Evolutionary conservation across 2,888 invertebrate species (phyloP).

Genomic region (Ptilodon capucinus): DNA sequence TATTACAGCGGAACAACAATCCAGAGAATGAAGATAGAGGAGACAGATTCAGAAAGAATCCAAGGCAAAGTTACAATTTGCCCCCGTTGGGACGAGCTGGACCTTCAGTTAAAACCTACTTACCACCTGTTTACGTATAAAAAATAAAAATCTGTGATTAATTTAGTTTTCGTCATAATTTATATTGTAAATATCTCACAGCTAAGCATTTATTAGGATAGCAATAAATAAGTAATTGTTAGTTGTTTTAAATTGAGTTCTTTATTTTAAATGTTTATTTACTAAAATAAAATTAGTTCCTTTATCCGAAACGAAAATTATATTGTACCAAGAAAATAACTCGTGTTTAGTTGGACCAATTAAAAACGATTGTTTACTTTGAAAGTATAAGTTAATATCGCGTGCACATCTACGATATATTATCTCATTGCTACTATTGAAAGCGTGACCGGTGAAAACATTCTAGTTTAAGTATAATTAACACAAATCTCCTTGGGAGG

Average conservation of each 20-base stretch:
- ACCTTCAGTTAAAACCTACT: constrained; percentile 69
- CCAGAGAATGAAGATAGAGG: constrained; percentile 37
- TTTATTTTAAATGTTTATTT: neutral
- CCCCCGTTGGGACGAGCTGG: constrained; percentile 74
- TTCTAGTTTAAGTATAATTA: constrained; percentile 45
- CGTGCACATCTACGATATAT: constrained; percentile 49
- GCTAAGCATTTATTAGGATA: constrained; percentile 69
- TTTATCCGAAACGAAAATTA: neutral
- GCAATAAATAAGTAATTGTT: constrained; percentile 24
- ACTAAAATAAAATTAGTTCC: neutral
- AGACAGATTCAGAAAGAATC: constrained; percentile 48
- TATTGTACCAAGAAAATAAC: neutral
- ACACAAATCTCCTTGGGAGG: constrained; percentile 8
- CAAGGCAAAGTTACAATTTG: constrained; percentile 49
- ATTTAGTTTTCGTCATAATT: constrained; percentile 21
- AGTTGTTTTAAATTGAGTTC: constrained; percentile 5
- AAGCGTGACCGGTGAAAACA: constrained; percentile 70
- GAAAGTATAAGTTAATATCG: constrained; percentile 58
- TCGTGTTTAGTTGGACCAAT: constrained; percentile 5
- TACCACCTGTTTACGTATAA: constrained; percentile 69
- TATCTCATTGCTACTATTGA: constrained; percentile 65
- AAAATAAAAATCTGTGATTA: constrained; percentile 55
- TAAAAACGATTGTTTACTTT: constrained; percentile 18
- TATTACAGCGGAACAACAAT: constrained; percentile 64
- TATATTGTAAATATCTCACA: constrained; percentile 59